A percentile compares a stretch with the other conserved stretches of the same genome.
Conservation (phyloP, 2,113 vertebrate genomes). For the Caretta caretta region DNA sequence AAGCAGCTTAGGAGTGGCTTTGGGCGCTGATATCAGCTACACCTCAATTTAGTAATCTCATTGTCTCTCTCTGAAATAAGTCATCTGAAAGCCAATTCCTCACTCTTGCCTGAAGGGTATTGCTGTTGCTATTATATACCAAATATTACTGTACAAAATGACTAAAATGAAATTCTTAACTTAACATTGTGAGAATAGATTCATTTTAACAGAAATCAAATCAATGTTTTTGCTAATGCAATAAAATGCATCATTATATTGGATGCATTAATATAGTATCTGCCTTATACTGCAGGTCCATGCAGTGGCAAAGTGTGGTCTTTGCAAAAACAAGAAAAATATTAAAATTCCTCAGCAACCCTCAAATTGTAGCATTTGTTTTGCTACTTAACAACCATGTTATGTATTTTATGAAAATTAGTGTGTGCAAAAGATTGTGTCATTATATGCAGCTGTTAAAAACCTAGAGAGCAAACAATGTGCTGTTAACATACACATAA, state of each 20-base stretch:
- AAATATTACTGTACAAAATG: conserved; percentile 1
- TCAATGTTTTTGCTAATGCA: conserved; percentile 2
- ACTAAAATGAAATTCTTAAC: conserved; percentile 31
- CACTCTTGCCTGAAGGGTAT: conserved; percentile 7
- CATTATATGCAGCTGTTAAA: conserved; percentile 58
- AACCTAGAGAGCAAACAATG: conserved; percentile 49
- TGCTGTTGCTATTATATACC: not conserved
- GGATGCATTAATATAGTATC: conserved; percentile 21
- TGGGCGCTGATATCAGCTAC: conserved; percentile 63
- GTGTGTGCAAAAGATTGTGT: not conserved
- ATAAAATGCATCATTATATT: conserved; percentile 1
- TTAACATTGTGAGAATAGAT: conserved; percentile 25
- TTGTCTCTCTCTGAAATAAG: conserved; percentile 63
- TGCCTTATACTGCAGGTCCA: conserved; percentile 5
- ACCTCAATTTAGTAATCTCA: conserved; percentile 63
- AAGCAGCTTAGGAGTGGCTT: conserved; percentile 48
- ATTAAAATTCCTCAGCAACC: not conserved
- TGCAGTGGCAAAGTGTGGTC: not conserved
- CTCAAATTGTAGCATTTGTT: conserved; percentile 17
- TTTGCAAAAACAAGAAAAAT: not conserved
- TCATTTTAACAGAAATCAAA: conserved; percentile 41
- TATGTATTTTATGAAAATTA: conserved; percentile 23
- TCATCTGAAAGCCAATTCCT: conserved; percentile 55
- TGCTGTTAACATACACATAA: conserved; percentile 66
- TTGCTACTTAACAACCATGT: not conserved